Percentiles rank a stretch among this genome's conserved stretches.
Evolutionary conservation across 2,888 invertebrate genomes (phyloP).

Genomic region (Ennomos erosarius): DNA sequence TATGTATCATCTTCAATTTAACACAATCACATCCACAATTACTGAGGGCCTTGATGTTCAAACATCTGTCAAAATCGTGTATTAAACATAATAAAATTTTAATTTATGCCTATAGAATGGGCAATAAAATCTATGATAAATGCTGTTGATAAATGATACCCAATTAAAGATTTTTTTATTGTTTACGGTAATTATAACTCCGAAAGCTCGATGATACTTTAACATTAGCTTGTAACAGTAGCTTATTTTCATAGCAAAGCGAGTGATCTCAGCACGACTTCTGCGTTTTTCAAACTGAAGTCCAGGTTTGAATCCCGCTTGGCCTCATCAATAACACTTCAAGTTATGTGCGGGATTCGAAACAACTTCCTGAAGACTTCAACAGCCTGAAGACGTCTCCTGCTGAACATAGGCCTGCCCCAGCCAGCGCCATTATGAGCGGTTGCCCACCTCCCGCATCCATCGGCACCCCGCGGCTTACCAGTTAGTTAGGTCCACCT

Average conservation of each 20-base stretch:
- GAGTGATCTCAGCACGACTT: too few species aligned
- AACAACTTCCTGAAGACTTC: too few species aligned
- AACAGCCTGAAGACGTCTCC: too few species aligned
- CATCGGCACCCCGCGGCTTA: too few species aligned
- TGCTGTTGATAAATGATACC: conserved; percentile 9
- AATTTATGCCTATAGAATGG: conserved; percentile 18
- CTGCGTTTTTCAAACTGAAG: too few species aligned
- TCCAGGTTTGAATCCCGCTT: too few species aligned
- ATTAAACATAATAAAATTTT: conserved; percentile 28
- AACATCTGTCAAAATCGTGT: conserved; percentile 37
- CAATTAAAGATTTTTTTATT: conserved; percentile 1
- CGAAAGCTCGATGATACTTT: background rate
- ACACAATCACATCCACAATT: conserved; percentile 42
- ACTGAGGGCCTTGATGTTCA: conserved; percentile 40
- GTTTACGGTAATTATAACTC: background rate
- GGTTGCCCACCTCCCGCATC: too few species aligned
- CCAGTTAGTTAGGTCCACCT: too few species aligned
- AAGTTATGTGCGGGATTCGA: too few species aligned
- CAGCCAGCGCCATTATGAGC: too few species aligned
- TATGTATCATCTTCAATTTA: conserved; percentile 51
- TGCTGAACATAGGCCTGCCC: too few species aligned
- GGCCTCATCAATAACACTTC: too few species aligned
- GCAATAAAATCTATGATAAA: conserved; percentile 15
- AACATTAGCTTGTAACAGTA: background rate
- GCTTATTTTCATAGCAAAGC: background rate